Evolutionary conservation across 2,888 invertebrate genomes (phyloP), one percentile per base, ranked within the genome.

Genomic region (Ophioninae sp.): DNA sequence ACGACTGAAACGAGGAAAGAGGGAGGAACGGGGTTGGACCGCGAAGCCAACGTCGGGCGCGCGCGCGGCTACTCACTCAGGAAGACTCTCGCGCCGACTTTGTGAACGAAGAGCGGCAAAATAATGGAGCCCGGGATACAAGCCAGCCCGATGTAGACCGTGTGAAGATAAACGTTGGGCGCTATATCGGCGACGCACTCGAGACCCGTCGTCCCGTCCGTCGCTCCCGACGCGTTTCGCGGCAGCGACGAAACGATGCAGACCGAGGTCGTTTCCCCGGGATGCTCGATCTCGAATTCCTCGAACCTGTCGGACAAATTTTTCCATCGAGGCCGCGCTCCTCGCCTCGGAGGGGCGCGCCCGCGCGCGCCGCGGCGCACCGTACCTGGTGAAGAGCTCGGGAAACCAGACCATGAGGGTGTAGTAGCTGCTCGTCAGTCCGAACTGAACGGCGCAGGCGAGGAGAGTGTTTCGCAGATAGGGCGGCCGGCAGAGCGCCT

Each of bases 331-430:
- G n/a, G n/a, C n/a, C n/a, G n/a, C n/a, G n/a, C n/a, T n/a, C n/a
- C n/a, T n/a, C n/a, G n/a, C n/a, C n/a, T n/a, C n/a, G n/a, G n/a
- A n/a, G n/a, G n/a, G n/a, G n/a, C n/a, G n/a, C n/a, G n/a, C n/a
- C n/a, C n/a, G n/a, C n/a, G n/a, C n/a, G n/a, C n/a, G n/a, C n/a
- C n/a, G n/a, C n/a, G n/a, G n/a, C n/a, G n/a, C n/a, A n/a, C n/a
- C n/a, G n/a, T 13, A 91, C 91, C 91, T 90, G 79, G 91, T 92
- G 93, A 98, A 98, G 88, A 98, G 93, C 92, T 97, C 97, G 17
- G 97, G 97, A 93, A 98, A 97, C 98, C 98, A 98, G 92, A 98
- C 95, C 96, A 97, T 97, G 64, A 98, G 93, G 7, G 98, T 98
- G 92, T 98, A 98, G 93, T 97, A 98, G 90, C 98, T 98, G 93